Evolutionary conservation across 2,113 vertebrate species (phyloP).

Genomic region (Neofelis nebulosa): DNA sequence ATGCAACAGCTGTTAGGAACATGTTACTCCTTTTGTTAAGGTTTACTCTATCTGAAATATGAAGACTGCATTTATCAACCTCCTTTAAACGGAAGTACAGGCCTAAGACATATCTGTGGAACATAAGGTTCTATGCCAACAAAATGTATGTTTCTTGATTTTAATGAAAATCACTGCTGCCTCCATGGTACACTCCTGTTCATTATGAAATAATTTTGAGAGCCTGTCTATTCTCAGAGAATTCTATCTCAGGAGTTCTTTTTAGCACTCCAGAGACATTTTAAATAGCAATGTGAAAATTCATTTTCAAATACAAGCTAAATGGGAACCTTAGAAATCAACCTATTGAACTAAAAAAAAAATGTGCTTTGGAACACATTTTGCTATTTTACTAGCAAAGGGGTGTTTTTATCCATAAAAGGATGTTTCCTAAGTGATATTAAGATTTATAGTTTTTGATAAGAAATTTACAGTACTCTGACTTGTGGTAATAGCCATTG

Average conservation of each 20-base stretch:
- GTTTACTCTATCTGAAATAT: background rate
- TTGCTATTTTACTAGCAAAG: slow-evolving; percentile 30
- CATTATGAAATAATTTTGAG: slow-evolving; percentile 55
- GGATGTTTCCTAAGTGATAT: slow-evolving; percentile 10
- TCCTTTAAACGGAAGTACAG: slow-evolving; percentile 45
- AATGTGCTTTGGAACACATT: slow-evolving; percentile 38
- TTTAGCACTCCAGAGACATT: slow-evolving; percentile 38
- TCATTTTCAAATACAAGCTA: slow-evolving; percentile 55
- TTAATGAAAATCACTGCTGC: slow-evolving; percentile 60
- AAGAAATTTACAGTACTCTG: background rate
- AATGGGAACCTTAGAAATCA: slow-evolving; percentile 37
- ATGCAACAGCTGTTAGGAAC: background rate
- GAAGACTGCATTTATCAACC: slow-evolving; percentile 22
- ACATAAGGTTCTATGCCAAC: slow-evolving; percentile 13
- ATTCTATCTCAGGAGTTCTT: slow-evolving; percentile 44
- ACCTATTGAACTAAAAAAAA: slow-evolving; percentile 38
- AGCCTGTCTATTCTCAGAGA: slow-evolving; percentile 33
- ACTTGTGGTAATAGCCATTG: background rate
- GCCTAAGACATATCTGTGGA: slow-evolving; percentile 9
- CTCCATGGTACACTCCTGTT: slow-evolving; percentile 22
- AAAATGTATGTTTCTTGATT: slow-evolving; percentile 54
- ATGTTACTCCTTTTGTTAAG: background rate
- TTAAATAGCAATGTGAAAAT: slow-evolving; percentile 31
- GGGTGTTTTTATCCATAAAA: slow-evolving; percentile 22
- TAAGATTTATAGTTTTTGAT: slow-evolving; percentile 18